These are phyloP conservation scores for Stigmatopora argus DNA, from an alignment of 2,113 vertebrate genomes.

Conservation along the genomic window DNA sequence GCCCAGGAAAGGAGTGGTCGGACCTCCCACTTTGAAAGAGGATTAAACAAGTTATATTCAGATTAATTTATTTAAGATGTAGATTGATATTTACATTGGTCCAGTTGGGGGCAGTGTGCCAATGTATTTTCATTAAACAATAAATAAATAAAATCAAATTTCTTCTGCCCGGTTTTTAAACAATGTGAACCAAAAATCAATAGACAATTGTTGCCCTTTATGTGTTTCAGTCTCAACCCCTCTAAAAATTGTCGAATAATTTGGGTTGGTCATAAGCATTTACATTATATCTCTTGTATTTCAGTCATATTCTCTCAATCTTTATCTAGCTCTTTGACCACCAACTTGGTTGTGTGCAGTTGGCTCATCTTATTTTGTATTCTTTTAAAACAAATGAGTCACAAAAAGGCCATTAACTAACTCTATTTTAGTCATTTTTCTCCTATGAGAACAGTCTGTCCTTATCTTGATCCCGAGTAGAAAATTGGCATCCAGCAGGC, in stretches of 20 bases:
- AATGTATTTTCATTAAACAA: neutral
- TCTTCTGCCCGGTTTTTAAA: neutral
- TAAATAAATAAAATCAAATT: neutral
- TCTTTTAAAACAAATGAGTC: slow-evolving; percentile 18
- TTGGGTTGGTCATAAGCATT: too few species aligned
- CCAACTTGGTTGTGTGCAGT: slow-evolving; percentile 33
- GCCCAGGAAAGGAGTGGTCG: slow-evolving; percentile 54
- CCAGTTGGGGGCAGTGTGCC: neutral
- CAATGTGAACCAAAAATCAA: too few species aligned
- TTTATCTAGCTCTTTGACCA: slow-evolving; percentile 20
- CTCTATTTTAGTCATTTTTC: slow-evolving; percentile 37
- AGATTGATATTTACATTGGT: too few species aligned
- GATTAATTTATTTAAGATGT: slow-evolving; percentile 8
- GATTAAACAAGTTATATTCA: neutral
- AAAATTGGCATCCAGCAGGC: slow-evolving; percentile 49
- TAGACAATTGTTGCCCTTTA: too few species aligned
- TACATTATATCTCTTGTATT: too few species aligned
- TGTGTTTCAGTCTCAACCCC: too few species aligned
- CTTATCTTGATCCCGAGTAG: slow-evolving; percentile 61
- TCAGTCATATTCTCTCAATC: slow-evolving; percentile 9
- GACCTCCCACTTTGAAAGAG: slow-evolving; percentile 12
- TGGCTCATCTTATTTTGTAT: slow-evolving; percentile 29
- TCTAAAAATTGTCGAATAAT: too few species aligned
- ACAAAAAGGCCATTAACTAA: slow-evolving; percentile 12
- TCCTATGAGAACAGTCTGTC: slow-evolving; percentile 35